Evolutionary conservation across 2,113 vertebrate species (phyloP).

Genomic region (Eulacestoma nigropectus): DNA sequence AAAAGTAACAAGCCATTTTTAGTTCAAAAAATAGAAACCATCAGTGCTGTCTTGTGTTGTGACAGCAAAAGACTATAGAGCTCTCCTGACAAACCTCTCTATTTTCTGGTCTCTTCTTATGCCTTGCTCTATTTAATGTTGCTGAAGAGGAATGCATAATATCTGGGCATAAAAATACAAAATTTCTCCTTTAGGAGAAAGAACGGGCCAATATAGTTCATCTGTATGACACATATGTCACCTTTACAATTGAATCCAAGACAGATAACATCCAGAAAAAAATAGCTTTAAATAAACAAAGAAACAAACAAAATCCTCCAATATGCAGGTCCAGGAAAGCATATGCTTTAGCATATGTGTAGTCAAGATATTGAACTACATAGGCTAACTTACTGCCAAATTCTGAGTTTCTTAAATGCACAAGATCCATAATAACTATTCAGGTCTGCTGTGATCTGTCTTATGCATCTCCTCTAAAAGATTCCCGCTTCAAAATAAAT

Average conservation of each 20-base stretch:
- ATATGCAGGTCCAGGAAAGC: not conserved
- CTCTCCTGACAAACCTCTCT: not conserved
- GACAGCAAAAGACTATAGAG: not conserved
- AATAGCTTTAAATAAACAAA: not conserved
- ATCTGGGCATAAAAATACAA: not conserved
- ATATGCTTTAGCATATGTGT: not conserved
- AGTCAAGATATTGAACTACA: not conserved
- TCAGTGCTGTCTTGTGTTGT: not conserved
- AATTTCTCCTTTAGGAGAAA: not conserved
- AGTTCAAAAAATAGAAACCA: not conserved
- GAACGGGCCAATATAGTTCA: not conserved
- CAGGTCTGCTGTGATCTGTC: not conserved
- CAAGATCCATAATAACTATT: not conserved
- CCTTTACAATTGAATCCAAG: not conserved
- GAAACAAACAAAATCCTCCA: not conserved
- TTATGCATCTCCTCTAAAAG: not conserved
- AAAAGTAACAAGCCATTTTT: not conserved
- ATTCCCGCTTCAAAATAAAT: not conserved
- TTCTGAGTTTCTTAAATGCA: not conserved
- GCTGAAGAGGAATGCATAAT: not conserved
- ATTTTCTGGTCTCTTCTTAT: not conserved
- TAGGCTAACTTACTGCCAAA: not conserved
- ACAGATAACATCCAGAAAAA: not conserved
- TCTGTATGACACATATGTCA: not conserved
- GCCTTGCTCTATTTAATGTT: not conserved